Evolutionary conservation across 2,888 invertebrate species (phyloP).

Genomic region (Latheticus oryzae): DNA sequence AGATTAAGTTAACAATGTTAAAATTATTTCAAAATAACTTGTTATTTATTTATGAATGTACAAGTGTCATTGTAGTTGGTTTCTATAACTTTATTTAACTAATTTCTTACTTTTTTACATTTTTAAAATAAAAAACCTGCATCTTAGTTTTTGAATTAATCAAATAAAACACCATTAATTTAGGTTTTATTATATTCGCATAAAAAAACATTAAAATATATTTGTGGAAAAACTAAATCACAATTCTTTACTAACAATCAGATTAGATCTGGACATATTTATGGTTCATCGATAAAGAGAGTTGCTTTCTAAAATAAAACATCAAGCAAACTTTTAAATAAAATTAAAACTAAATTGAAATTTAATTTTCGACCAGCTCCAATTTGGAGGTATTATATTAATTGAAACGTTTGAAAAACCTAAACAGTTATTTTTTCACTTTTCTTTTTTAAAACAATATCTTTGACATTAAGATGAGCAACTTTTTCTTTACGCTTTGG

Average conservation of each 20-base stretch:
- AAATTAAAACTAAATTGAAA: constrained; percentile 8
- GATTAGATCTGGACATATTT: constrained; percentile 29
- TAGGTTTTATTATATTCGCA: constrained; percentile 18
- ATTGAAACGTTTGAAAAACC: constrained; percentile 7
- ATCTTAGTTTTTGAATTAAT: neutral
- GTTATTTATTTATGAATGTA: constrained; percentile 42
- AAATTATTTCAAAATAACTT: constrained; percentile 38
- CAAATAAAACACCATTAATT: neutral
- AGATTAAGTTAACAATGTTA: constrained; percentile 36
- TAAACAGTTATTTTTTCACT: constrained; percentile 49
- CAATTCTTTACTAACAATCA: constrained; percentile 33
- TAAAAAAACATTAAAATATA: constrained; percentile 37
- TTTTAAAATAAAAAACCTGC: constrained; percentile 36
- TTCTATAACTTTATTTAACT: constrained; percentile 37
- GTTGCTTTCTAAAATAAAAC: constrained; percentile 6
- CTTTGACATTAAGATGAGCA: constrained; percentile 80
- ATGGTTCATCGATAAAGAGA: neutral
- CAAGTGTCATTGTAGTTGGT: constrained; percentile 14
- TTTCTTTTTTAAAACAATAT: constrained; percentile 77
- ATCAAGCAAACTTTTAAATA: neutral
- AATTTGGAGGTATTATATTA: constrained; percentile 3
- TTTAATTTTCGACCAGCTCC: constrained; percentile 4
- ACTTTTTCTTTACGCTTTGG: constrained; percentile 81
- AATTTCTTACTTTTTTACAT: constrained; percentile 39
- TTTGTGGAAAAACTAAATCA: constrained; percentile 37